Percentiles rank a stretch among this genome's conserved stretches.
These are phyloP conservation scores for Panthera tigris DNA, from an alignment of 2,113 vertebrate genomes.

Conservation along the genomic window DNA sequence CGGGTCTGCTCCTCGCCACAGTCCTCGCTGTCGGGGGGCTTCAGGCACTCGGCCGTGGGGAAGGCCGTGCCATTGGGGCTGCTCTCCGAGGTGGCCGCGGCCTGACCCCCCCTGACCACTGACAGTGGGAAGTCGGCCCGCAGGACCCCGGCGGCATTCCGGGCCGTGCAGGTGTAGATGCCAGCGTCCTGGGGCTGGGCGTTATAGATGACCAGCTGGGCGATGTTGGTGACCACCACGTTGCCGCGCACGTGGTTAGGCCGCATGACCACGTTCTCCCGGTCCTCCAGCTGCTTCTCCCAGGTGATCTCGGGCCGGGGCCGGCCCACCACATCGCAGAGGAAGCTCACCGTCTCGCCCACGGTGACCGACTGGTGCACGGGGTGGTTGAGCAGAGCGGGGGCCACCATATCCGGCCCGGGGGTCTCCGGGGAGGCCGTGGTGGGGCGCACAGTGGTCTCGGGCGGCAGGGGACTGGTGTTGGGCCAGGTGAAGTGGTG, in stretches of 20 bases:
- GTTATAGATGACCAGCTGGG: slow-evolving; percentile 97
- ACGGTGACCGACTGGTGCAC: slow-evolving; percentile 87
- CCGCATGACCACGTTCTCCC: slow-evolving; percentile 90
- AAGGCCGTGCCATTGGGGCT: slow-evolving; percentile 88
- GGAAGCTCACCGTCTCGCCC: slow-evolving; percentile 95
- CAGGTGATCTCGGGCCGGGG: slow-evolving; percentile 94
- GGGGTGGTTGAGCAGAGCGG: slow-evolving; percentile 86
- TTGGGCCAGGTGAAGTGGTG: slow-evolving; percentile 95
- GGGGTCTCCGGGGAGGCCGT: slow-evolving; percentile 88
- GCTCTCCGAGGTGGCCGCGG: slow-evolving; percentile 70
- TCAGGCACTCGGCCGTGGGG: slow-evolving; percentile 89
- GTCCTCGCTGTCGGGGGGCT: slow-evolving; percentile 88
- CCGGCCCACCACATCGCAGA: slow-evolving; percentile 90
- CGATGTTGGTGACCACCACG: slow-evolving; percentile 95
- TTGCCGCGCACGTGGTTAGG: slow-evolving; percentile 95
- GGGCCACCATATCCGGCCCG: slow-evolving; percentile 83
- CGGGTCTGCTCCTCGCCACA: slow-evolving; percentile 92
- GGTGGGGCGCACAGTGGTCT: slow-evolving; percentile 93
- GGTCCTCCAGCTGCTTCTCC: slow-evolving; percentile 92
- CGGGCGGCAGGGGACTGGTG: slow-evolving; percentile 87
- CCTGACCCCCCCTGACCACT: slow-evolving; percentile 85
- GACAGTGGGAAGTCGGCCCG: slow-evolving; percentile 90
- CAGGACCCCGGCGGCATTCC: slow-evolving; percentile 89
- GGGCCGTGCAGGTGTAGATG: slow-evolving; percentile 93
- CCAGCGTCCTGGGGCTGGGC: slow-evolving; percentile 91